Conservation (phyloP, 2,888 invertebrate genomes). For the Noctuana brunneofusca region DNA sequence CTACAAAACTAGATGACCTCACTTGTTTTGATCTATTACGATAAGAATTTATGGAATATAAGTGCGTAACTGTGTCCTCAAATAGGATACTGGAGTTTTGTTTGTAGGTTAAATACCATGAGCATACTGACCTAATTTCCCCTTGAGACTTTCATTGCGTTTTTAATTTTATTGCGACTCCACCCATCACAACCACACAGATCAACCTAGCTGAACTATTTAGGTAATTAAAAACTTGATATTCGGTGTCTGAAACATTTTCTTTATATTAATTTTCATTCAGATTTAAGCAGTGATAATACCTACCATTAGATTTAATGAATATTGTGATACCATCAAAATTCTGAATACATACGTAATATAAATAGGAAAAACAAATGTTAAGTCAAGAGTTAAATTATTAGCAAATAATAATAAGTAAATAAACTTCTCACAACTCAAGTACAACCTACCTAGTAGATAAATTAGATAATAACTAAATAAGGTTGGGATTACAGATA, state of each 20-base stretch:
- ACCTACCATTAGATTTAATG: no score
- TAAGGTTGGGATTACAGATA: neutral
- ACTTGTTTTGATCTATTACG: conserved; percentile 46
- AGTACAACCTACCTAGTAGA: no score
- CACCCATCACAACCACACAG: conserved; percentile 6
- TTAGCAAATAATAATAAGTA: no score
- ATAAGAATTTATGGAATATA: conserved; percentile 10
- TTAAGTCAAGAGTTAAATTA: no score
- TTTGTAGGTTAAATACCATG: conserved; percentile 26
- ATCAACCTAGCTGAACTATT: neutral
- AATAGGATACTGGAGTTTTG: neutral
- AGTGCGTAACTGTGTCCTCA: conserved; percentile 5
- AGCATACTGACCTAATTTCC: conserved; percentile 42
- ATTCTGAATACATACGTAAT: no score
- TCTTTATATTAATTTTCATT: neutral
- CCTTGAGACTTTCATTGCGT: conserved; percentile 29
- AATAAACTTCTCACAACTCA: no score
- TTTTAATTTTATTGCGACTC: conserved; percentile 30
- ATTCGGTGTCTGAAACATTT: neutral
- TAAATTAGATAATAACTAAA: neutral
- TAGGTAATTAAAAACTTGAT: neutral
- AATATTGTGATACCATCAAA: no score
- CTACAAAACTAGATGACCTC: conserved; percentile 53
- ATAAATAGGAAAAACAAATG: no score
- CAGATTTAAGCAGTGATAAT: neutral